These are phyloP conservation scores for Vultur gryphus DNA, from an alignment of 2,797 vertebrate genomes.

Conservation along the genomic window DNA sequence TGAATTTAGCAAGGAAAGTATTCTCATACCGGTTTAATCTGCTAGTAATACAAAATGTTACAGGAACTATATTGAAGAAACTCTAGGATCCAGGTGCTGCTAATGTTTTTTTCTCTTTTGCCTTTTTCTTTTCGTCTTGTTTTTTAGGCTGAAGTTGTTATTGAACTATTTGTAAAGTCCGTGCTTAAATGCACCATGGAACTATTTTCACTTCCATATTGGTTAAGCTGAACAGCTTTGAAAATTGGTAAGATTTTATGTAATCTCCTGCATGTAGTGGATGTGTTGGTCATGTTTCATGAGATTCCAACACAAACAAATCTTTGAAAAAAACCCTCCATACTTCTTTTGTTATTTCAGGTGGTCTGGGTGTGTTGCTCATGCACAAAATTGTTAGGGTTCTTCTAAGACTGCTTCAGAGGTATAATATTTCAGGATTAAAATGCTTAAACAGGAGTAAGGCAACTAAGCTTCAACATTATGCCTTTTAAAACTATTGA, in stretches of 20 bases:
- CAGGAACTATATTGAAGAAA: neutral
- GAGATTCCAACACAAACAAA: slow-evolving; percentile 65
- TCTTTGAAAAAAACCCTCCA: neutral
- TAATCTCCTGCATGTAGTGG: slow-evolving; percentile 30
- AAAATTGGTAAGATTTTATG: slow-evolving; percentile 24
- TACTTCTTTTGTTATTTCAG: slow-evolving; percentile 72
- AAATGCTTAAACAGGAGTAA: slow-evolving; percentile 60
- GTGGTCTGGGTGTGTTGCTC: slow-evolving; percentile 67
- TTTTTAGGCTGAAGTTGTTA: neutral
- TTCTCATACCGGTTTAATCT: neutral
- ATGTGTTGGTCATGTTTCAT: slow-evolving; percentile 57
- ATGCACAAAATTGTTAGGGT: slow-evolving; percentile 52
- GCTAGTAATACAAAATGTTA: neutral
- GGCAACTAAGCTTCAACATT: neutral
- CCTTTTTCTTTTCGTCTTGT: neutral
- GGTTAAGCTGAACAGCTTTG: slow-evolving; percentile 48
- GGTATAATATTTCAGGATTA: slow-evolving; percentile 62
- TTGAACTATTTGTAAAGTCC: neutral
- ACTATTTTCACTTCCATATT: slow-evolving; percentile 19
- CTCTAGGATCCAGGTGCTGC: neutral
- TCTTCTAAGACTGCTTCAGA: slow-evolving; percentile 64
- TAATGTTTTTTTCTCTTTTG: neutral
- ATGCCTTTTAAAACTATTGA: slow-evolving; percentile 27
- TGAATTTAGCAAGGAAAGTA: neutral
- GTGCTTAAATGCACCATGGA: neutral